Conservation (phyloP, 2,797 vertebrate species). For the Argentina silus region DNA sequence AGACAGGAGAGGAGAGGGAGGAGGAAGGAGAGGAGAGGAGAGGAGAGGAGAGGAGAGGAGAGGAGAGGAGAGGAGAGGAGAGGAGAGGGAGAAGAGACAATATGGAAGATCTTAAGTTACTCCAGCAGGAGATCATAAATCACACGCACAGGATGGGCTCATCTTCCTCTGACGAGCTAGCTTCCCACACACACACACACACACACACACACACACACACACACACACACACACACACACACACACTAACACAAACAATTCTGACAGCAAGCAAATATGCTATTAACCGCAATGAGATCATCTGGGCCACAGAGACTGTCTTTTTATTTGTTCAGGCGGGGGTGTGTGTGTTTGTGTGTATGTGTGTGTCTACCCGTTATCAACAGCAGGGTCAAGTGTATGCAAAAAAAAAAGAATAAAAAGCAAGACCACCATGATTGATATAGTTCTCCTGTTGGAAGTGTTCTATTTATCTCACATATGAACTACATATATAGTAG, state of each 20-base stretch:
- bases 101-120: conserved; percentile 38
- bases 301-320: conserved; percentile 23
- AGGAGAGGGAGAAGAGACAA: conserved; percentile 8
- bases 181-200: background rate
- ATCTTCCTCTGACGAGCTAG: conserved; percentile 31
- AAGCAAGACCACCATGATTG: too few relatives aligned
- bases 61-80: conserved; percentile 24
- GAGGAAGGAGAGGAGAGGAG: conserved; percentile 4
- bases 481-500: too few relatives aligned
- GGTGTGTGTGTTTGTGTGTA: background rate
- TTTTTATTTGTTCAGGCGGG: conserved; percentile 21
- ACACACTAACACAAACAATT: conserved; percentile 24
- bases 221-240: conserved; percentile 5
- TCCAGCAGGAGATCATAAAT: conserved; percentile 54
- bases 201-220: conserved; percentile 4
- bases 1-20: conserved; percentile 34
- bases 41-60: conserved; percentile 10
- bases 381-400: too few relatives aligned
- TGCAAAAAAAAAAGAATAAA: too few relatives aligned
- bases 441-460: too few relatives aligned
- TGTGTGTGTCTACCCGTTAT: too few relatives aligned
- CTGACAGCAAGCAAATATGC: conserved; percentile 41
- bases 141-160: conserved; percentile 30
- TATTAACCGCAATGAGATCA: conserved; percentile 52
- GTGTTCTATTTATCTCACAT: too few relatives aligned